These are phyloP conservation scores for Daphoenositta chrysoptera DNA, from an alignment of 2,113 vertebrate genomes.

Conservation along the genomic window DNA sequence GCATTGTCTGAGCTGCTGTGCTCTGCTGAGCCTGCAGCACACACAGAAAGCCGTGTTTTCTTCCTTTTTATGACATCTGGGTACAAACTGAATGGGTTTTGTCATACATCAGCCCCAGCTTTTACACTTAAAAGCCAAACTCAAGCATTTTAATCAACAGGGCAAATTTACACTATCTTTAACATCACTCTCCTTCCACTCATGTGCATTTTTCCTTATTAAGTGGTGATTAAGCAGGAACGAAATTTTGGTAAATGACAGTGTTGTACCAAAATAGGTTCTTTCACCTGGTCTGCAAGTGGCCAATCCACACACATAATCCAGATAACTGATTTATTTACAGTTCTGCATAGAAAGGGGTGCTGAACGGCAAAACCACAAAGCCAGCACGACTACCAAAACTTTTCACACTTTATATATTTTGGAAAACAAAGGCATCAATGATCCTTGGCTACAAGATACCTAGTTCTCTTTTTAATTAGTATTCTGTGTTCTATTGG, in stretches of 20 bases:
- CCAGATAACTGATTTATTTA: background rate
- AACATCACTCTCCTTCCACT: background rate
- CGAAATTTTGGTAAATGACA: rapidly evolving
- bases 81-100: background rate
- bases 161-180: background rate
- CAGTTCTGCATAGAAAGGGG: background rate
- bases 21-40: background rate
- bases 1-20: background rate
- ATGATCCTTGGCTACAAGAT: background rate
- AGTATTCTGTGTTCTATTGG: background rate
- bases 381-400: background rate
- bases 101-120: rapidly evolving
- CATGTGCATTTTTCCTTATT: rapidly evolving
- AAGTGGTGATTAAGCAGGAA: background rate
- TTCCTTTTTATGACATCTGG: background rate
- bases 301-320: background rate
- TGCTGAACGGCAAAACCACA: background rate
- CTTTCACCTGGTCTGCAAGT: rapidly evolving
- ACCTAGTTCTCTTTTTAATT: background rate
- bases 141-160: background rate
- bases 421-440: background rate
- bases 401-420: background rate
- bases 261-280: background rate
- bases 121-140: background rate
- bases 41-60: background rate